phyloP scores from a whole-genome alignment of 2,888 invertebrate species.

The Orchestes rusci region DNA sequence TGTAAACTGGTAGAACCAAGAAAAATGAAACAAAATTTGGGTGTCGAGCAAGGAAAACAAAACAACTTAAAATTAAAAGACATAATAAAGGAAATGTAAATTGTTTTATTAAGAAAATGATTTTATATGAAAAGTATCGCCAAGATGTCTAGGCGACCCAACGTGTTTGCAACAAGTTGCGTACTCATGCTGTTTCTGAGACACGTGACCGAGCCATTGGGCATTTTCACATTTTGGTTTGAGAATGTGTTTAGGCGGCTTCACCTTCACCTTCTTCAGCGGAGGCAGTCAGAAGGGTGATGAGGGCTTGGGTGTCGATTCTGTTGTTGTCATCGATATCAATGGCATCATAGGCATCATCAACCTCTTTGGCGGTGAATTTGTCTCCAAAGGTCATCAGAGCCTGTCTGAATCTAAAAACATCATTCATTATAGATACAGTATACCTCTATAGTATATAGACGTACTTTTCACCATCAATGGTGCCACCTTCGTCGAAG shows the following conservation, averaged over 20 bases:
- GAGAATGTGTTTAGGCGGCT: slow-evolving; percentile 39
- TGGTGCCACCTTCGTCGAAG: slow-evolving; percentile 83
- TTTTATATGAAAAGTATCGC: slow-evolving; percentile 4
- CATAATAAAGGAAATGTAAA: slow-evolving; percentile 18
- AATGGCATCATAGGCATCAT: slow-evolving; percentile 91
- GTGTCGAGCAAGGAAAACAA: no score
- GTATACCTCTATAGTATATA: background rate
- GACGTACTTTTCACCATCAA: slow-evolving; percentile 74
- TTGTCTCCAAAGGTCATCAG: slow-evolving; percentile 92
- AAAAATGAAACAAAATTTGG: no score
- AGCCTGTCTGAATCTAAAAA: slow-evolving; percentile 71
- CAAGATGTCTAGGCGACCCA: no score
- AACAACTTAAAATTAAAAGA: slow-evolving; percentile 6
- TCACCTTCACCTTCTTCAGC: slow-evolving; percentile 63
- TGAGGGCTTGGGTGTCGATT: slow-evolving; percentile 82
- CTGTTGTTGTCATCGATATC: slow-evolving; percentile 84
- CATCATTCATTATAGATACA: background rate
- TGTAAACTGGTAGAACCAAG: no score
- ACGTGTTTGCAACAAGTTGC: no score
- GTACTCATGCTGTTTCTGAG: no score
- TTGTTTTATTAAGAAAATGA: slow-evolving; percentile 14
- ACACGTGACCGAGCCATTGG: slow-evolving; percentile 18
- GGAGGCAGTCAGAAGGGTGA: slow-evolving; percentile 82
- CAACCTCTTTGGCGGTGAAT: slow-evolving; percentile 80
- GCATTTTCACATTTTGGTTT: slow-evolving; percentile 11